A percentile compares a stretch with the other conserved stretches of the same genome.
Conservation (phyloP, 2,888 invertebrate species). For the Ceratothoa steindachneri region DNA sequence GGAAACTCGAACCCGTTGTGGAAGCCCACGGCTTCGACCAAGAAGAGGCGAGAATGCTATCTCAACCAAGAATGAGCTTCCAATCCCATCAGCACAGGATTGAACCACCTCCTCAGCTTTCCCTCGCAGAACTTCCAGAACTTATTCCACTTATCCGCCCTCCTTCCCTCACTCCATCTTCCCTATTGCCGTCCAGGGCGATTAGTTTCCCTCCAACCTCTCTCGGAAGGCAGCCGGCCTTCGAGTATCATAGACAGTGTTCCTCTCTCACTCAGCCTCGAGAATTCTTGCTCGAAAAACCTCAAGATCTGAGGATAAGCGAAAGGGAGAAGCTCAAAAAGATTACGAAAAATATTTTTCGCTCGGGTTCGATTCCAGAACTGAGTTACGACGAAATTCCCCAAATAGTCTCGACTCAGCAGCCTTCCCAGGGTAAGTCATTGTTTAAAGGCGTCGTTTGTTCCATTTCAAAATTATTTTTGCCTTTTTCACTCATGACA, state of each 20-base stretch:
- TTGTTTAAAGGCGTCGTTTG: too few relatives aligned
- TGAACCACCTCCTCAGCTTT: too few relatives aligned
- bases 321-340: background rate
- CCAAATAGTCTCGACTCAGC: background rate
- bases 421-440: too few relatives aligned
- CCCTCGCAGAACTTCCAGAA: background rate
- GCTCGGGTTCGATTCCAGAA: background rate
- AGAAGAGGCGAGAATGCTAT: background rate
- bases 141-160: background rate
- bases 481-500: too few relatives aligned
- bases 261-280: too few relatives aligned
- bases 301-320: slow-evolving; percentile 3
- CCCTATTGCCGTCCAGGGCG: background rate
- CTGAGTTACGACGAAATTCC: background rate
- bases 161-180: background rate
- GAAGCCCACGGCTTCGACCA: background rate
- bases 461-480: too few relatives aligned
- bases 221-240: background rate
- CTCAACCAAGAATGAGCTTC: background rate
- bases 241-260: too few relatives aligned
- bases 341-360: background rate
- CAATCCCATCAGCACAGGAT: too few relatives aligned
- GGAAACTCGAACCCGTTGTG: background rate
- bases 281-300: background rate
- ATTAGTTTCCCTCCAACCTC: background rate